A percentile compares a stretch with the other conserved stretches of the same genome.
Conservation (phyloP, 2,113 vertebrate species). For the Cyanoramphus novaezelandiae region DNA sequence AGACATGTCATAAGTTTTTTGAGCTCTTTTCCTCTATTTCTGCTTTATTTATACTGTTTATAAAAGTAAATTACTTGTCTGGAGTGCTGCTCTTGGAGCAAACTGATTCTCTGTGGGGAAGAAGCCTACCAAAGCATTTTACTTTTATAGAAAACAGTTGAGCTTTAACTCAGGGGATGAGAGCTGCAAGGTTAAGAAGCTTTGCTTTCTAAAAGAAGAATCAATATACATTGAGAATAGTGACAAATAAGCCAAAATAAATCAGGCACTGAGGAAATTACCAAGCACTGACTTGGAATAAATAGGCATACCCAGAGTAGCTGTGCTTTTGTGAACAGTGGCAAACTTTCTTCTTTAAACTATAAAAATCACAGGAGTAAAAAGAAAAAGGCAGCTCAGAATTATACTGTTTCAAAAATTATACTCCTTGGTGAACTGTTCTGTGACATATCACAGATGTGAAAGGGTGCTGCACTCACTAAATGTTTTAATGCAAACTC, state of each 20-base stretch:
- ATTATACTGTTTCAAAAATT: neutral
- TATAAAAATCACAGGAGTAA: neutral
- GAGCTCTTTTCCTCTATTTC: slow-evolving; percentile 35
- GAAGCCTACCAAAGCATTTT: slow-evolving; percentile 52
- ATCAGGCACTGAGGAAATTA: slow-evolving; percentile 41
- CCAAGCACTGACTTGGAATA: slow-evolving; percentile 13
- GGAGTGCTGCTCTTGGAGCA: slow-evolving; percentile 50
- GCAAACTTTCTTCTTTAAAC: neutral
- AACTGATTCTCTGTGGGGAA: slow-evolving; percentile 49
- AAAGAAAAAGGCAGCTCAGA: neutral
- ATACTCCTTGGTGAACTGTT: neutral
- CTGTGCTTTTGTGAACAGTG: slow-evolving; percentile 16
- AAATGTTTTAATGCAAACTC: neutral
- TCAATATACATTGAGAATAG: slow-evolving; percentile 70
- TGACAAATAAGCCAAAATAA: slow-evolving; percentile 51
- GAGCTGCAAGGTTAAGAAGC: slow-evolving; percentile 68
- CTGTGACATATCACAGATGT: neutral
- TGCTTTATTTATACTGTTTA: slow-evolving; percentile 68
- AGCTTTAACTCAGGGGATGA: slow-evolving; percentile 59
- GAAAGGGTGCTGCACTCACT: neutral
- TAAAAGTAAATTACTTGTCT: slow-evolving; percentile 72
- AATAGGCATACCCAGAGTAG: neutral
- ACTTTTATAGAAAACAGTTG: slow-evolving; percentile 63
- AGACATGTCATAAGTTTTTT: neutral
- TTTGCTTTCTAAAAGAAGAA: slow-evolving; percentile 63